A percentile compares a stretch with the other conserved stretches of the same genome.
Evolutionary conservation across 2,797 vertebrate species (phyloP).

Genomic region (Esox lucius): DNA sequence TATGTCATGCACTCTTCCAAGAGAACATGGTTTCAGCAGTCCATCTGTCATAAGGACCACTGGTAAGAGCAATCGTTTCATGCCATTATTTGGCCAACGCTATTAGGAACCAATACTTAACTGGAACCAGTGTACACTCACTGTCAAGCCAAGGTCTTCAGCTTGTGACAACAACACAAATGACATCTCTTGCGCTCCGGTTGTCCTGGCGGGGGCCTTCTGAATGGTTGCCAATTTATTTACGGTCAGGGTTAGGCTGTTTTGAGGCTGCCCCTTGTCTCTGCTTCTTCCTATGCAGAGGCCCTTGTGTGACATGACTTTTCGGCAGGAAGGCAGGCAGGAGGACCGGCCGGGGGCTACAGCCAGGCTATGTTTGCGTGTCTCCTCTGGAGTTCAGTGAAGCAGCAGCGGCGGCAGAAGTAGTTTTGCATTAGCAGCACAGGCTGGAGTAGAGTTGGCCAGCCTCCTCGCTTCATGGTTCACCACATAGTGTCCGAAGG

Average conservation of each 20-base stretch:
- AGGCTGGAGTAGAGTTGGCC: constrained; percentile 69
- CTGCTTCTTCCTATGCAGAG: neutral
- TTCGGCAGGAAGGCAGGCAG: constrained; percentile 16
- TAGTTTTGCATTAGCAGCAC: constrained; percentile 65
- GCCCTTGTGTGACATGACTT: constrained; percentile 21
- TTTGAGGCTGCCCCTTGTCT: neutral
- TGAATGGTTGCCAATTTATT: constrained; percentile 26
- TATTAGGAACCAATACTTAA: neutral
- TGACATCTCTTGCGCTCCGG: constrained; percentile 46
- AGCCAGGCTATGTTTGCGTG: constrained; percentile 32
- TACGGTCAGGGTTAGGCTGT: constrained; percentile 22
- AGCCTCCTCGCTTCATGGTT: constrained; percentile 61
- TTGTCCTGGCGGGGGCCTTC: constrained; percentile 34
- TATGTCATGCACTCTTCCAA: too few relatives aligned
- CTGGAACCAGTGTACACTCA: neutral
- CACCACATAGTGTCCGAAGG: constrained; percentile 46
- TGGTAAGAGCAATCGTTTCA: neutral
- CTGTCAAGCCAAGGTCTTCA: neutral
- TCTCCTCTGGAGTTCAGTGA: constrained; percentile 52
- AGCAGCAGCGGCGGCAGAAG: constrained; percentile 59
- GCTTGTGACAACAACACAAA: constrained; percentile 21
- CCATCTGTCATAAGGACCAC: neutral
- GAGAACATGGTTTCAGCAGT: neutral
- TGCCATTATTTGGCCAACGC: too few relatives aligned
- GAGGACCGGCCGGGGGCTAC: constrained; percentile 43